phyloP scores from a whole-genome alignment of 2,888 invertebrate genomes.

The Psylliodes chrysocephalus region DNA sequence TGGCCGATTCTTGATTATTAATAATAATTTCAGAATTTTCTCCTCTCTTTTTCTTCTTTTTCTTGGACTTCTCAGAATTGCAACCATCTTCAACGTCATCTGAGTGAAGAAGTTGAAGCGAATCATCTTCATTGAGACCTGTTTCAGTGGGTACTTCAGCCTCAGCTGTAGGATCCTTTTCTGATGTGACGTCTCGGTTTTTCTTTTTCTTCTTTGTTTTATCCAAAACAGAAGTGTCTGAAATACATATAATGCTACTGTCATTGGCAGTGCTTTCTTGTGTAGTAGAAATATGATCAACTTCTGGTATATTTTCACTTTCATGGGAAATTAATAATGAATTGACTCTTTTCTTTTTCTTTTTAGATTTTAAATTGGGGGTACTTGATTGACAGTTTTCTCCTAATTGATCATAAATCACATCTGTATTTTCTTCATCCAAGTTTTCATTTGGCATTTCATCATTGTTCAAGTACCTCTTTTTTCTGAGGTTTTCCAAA shows the following conservation, averaged over 20 bases:
- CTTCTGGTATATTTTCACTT: background rate
- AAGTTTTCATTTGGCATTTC: background rate
- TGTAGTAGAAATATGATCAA: background rate
- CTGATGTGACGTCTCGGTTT: background rate
- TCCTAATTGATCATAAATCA: background rate
- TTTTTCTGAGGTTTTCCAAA: background rate
- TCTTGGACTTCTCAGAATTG: constrained; percentile 24
- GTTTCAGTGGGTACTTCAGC: background rate
- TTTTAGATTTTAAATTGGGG: constrained; percentile 20
- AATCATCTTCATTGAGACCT: background rate
- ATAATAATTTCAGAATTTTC: background rate
- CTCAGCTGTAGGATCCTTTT: background rate
- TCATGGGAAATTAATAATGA: too few relatives aligned
- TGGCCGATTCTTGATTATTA: constrained; percentile 4
- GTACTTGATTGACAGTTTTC: constrained; percentile 9
- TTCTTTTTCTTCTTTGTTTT: constrained; percentile 32
- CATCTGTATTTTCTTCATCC: constrained; percentile 11
- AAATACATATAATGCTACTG: background rate
- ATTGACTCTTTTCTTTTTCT: constrained; percentile 23
- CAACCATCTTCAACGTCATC: background rate
- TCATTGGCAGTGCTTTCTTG: background rate
- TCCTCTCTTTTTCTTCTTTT: constrained; percentile 36
- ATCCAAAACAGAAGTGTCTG: constrained; percentile 6
- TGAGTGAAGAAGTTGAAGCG: background rate
- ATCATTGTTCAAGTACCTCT: background rate